Conservation (phyloP, 2,888 invertebrate genomes). For the Microctonus brassicae region DNA sequence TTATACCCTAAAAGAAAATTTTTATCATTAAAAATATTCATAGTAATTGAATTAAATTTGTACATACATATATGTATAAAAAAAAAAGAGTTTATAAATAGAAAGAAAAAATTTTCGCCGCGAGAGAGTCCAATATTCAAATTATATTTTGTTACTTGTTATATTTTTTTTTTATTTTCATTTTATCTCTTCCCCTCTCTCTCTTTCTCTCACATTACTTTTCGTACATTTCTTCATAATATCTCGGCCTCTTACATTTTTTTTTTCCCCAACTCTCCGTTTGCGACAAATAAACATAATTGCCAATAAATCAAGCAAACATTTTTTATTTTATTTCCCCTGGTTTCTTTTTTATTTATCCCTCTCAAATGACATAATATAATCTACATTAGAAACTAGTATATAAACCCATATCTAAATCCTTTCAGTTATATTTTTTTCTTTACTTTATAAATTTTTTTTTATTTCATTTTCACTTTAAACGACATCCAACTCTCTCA, state of each 20-base stretch:
- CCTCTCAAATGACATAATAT: constrained; percentile 7
- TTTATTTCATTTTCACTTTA: not conserved
- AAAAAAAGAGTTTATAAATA: not conserved
- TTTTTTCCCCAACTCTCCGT: constrained; percentile 7
- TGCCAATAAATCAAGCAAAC: constrained; percentile 24
- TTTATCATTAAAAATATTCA: not conserved
- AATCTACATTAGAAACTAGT: not conserved
- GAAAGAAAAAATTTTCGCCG: constrained; percentile 1
- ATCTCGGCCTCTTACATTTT: constrained; percentile 21
- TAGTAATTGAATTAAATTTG: not conserved
- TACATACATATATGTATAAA: constrained; percentile 1
- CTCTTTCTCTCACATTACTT: too few relatives aligned
- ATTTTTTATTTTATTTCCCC: constrained; percentile 7
- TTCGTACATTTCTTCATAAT: not conserved
- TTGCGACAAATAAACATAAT: constrained; percentile 32
- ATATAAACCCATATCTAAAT: not conserved
- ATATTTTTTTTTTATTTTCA: not conserved
- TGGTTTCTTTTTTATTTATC: constrained; percentile 8
- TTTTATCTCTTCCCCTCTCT: not conserved
- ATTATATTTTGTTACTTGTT: constrained; percentile 12
- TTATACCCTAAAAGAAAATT: not conserved
- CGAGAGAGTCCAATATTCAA: constrained; percentile 8
- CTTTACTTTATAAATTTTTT: not conserved
- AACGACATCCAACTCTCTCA: constrained; percentile 47
- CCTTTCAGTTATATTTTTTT: not conserved